Evolutionary conservation across 2,113 vertebrate species (phyloP), one percentile per base, ranked within the genome.

Genomic region (Rhea americana): DNA sequence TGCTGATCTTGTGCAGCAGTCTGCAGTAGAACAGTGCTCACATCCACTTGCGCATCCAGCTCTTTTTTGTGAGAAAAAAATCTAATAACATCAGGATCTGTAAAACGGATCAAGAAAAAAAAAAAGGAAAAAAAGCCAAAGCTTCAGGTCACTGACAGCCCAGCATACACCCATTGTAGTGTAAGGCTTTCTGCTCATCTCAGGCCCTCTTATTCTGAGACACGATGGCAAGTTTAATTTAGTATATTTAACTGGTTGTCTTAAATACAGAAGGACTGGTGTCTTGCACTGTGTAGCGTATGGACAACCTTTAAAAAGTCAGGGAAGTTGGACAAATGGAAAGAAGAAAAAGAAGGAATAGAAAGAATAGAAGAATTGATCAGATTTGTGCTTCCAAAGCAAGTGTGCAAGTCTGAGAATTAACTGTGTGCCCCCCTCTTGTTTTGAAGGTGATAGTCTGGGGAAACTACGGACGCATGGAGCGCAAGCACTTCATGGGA

Each of bases 391-490:
- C 45, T 93, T 82, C 61, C 86, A 73, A 35, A 86, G 35, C 13
- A 24, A n/a, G 10, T 15, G 25, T 68, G 39, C 7, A 45, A 14
- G 13, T 22, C 59, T 65, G 39, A 76, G 62, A 47, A 80, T 71
- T 96, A 85, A 96, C 75, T 56, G 55, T 82, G 65, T 47, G 77
- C 24, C 56, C 35, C 7, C 2, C 3, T 90, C 43, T 90, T 83
- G 21, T 94, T 88, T 85, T 89, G 5, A 59, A 99, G 99, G 98
- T 99, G 86, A 99, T 99, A 51, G 99, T 99, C 45, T 99, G 99
- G 99, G 99, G 99, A 8, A 99, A 99, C 98, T 99, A 99, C 0
- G 99, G 99, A 88, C 98, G 99, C 51, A 99, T 99, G 99, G 99
- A 99, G 92, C 98, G 99, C 89, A 99, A 99, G 95, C 98, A 99